These are phyloP conservation scores for Thinocorus orbignyianus DNA, from an alignment of 2,113 vertebrate genomes.

Conservation along the genomic window DNA sequence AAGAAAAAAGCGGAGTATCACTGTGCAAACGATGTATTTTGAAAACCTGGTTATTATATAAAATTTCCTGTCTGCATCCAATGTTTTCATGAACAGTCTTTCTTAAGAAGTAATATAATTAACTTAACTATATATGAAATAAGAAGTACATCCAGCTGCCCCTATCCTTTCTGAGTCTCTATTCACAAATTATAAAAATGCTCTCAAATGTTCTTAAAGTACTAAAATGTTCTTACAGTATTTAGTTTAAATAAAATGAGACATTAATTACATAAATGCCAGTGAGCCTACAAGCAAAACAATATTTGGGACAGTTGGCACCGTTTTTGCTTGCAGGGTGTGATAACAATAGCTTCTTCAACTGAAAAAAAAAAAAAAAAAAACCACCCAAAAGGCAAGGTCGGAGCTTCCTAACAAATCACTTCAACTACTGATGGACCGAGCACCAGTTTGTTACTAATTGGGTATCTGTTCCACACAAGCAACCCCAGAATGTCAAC, in stretches of 20 bases:
- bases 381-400: background rate
- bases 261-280: background rate
- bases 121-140: background rate
- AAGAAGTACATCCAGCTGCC: background rate
- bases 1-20: background rate
- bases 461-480: background rate
- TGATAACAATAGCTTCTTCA: background rate
- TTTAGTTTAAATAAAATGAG: background rate
- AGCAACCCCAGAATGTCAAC: background rate
- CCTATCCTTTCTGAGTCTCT: background rate
- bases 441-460: background rate
- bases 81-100: background rate
- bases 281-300: background rate
- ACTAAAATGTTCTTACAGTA: background rate
- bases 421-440: background rate
- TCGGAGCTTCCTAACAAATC: background rate
- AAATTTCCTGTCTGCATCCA: background rate
- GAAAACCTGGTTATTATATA: background rate
- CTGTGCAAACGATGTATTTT: background rate
- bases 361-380: background rate
- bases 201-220: conserved; percentile 1
- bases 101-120: background rate
- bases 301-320: background rate
- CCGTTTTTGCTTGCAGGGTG: rapidly evolving
- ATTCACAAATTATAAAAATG: background rate